phyloP scores from a whole-genome alignment of 2,888 invertebrate genomes.

The Molanna angustata region DNA sequence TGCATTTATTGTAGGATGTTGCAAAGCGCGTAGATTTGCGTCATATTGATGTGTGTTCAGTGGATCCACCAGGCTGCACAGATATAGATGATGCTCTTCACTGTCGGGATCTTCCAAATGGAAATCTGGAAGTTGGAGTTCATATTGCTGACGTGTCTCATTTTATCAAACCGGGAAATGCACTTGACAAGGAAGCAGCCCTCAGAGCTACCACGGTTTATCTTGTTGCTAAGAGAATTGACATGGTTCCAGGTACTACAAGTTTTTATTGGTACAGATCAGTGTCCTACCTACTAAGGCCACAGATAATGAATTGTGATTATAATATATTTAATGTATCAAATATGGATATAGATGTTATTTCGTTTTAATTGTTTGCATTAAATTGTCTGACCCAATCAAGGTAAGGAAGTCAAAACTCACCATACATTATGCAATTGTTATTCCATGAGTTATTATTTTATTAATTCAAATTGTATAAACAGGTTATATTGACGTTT shows the following conservation, averaged over 20 bases:
- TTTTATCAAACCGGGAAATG: slow-evolving; percentile 90
- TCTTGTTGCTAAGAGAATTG: slow-evolving; percentile 87
- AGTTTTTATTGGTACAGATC: too few relatives aligned
- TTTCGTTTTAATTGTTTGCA: too few relatives aligned
- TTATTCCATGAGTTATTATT: too few relatives aligned
- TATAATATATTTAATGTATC: too few relatives aligned
- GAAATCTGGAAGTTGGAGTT: slow-evolving; percentile 85
- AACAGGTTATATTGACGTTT: too few relatives aligned
- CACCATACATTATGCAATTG: too few relatives aligned
- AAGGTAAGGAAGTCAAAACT: too few relatives aligned
- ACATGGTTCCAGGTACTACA: slow-evolving; percentile 79
- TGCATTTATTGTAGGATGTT: slow-evolving; percentile 59
- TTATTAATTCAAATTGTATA: too few relatives aligned
- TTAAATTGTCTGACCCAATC: too few relatives aligned
- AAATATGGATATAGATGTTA: too few relatives aligned
- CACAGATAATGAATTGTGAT: too few relatives aligned
- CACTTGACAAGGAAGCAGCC: slow-evolving; percentile 90
- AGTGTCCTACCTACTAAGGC: too few relatives aligned
- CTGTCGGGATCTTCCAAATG: slow-evolving; percentile 70
- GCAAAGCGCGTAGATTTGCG: slow-evolving; percentile 80
- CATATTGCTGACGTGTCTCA: slow-evolving; percentile 99
- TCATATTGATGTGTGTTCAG: slow-evolving; percentile 84
- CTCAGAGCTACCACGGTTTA: slow-evolving; percentile 96
- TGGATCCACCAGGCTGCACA: slow-evolving; percentile 98
- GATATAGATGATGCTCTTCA: slow-evolving; percentile 99